Base-by-base conservation (phyloP, 2,888 invertebrate genomes). In the Quadroppia sp. region DNA sequence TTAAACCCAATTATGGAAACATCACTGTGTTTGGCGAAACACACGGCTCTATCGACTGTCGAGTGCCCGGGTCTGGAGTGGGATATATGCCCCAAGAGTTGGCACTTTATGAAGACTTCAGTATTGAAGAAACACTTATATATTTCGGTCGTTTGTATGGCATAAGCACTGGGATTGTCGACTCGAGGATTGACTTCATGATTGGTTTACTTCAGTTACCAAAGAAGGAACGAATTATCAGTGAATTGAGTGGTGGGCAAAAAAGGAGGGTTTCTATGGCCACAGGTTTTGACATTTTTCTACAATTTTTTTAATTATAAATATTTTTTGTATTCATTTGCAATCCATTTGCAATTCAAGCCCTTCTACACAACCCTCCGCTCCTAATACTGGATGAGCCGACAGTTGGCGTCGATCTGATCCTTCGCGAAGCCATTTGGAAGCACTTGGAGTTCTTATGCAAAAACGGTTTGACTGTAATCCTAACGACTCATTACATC, bases 61-160 rank as follows among this genome's bases (percentile, higher is more conserved):
- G 91, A 6, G 92, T 93, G 20, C 95, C 95, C 0, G 96, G 96
- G 17, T 91, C 90, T 81, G 87, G 92, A 36, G 93, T 95, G 17
- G 96, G 96, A 71, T 95, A 95, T 85, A 96, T 96, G 95, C 95
- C 96, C 0, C 91, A 91, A 25, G 74, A 83, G 75, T 79, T 80
- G 11, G 81, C 82, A 0, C 77, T 83, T 20, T 82, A 80, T 77
- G 77, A 80, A 32, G 80, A 81, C 61, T 94, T 96, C 84, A 90
- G 93, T 45, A 94, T 96, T 80, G 88, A 89, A 78, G 95, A 96
- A 83, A 95, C 94, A 0, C 90, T 96, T 90, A 89, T 91, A 88
- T 95, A 94, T 83, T 96, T 95, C 83, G 95, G 95, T 59, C 91
- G 94, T 89, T 92, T 96, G 80, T 94, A 94, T 83, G 92, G 93